Evolutionary conservation across 2,888 invertebrate species (phyloP).

Genomic region (Drosophila subquinaria): DNA sequence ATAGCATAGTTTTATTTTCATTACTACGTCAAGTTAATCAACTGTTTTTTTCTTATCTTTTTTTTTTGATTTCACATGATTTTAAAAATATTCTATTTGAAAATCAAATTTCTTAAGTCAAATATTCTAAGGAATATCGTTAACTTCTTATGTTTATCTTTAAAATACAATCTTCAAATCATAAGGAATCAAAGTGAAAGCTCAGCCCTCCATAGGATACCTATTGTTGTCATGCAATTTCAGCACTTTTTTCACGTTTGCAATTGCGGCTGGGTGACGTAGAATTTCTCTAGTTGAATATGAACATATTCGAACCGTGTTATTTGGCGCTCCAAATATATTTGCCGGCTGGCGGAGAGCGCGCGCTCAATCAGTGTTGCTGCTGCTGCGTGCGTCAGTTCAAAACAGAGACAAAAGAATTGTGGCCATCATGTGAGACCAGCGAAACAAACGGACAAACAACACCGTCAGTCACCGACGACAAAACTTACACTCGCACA

Average conservation of each 20-base stretch:
- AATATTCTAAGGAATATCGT: no score
- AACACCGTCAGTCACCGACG: slow-evolving; percentile 27
- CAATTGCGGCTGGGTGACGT: slow-evolving; percentile 5
- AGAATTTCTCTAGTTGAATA: slow-evolving; percentile 24
- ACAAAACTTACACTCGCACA: slow-evolving; percentile 45
- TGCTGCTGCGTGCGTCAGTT: slow-evolving; percentile 42
- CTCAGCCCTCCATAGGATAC: not conserved
- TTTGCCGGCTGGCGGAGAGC: slow-evolving; percentile 44
- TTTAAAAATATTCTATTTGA: not conserved
- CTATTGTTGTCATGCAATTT: slow-evolving; percentile 1
- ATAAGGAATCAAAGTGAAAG: not conserved
- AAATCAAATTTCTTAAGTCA: no score
- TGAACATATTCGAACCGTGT: slow-evolving; percentile 17
- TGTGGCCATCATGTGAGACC: slow-evolving; percentile 59
- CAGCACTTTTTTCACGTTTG: slow-evolving; percentile 1
- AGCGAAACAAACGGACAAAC: slow-evolving; percentile 57
- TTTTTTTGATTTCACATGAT: not conserved
- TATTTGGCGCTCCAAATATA: slow-evolving; percentile 54
- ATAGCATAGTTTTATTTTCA: not conserved
- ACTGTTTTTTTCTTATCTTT: no score
- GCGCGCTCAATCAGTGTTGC: slow-evolving; percentile 34
- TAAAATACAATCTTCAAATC: not conserved
- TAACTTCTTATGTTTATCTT: no score
- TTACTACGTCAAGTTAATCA: not conserved
- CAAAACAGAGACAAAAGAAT: slow-evolving; percentile 67